Conservation (phyloP, 2,888 invertebrate genomes). For the Eupeodes latifasciatus region DNA sequence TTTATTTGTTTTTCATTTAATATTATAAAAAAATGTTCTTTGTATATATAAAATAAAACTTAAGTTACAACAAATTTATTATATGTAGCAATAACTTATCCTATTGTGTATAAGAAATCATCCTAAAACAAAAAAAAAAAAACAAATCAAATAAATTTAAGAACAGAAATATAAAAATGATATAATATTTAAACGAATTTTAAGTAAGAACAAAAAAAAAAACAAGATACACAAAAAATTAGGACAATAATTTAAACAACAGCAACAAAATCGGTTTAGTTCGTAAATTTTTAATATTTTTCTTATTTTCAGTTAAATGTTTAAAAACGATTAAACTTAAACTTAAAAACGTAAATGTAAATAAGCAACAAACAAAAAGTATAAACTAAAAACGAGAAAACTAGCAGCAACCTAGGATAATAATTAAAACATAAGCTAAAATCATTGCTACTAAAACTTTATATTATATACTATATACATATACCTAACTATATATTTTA, state of each 20-base stretch:
- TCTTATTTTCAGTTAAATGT: slow-evolving; percentile 5
- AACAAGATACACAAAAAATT: slow-evolving; percentile 12
- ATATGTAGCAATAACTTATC: slow-evolving; percentile 2
- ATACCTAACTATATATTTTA: slow-evolving; percentile 40
- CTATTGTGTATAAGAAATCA: slow-evolving; percentile 23
- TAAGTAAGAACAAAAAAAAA: neutral
- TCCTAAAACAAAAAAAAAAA: neutral
- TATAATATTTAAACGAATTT: neutral
- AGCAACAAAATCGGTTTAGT: slow-evolving; percentile 19
- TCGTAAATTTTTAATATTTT: neutral
- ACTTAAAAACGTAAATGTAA: neutral
- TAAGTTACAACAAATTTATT: too few relatives aligned
- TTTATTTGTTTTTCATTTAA: neutral
- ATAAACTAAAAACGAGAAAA: slow-evolving; percentile 14
- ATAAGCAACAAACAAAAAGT: slow-evolving; percentile 6
- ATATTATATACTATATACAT: slow-evolving; percentile 49
- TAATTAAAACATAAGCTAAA: slow-evolving; percentile 47
- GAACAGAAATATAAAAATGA: neutral
- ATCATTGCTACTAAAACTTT: slow-evolving; percentile 46
- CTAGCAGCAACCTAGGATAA: slow-evolving; percentile 67
- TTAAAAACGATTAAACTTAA: neutral
- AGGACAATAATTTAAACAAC: slow-evolving; percentile 63
- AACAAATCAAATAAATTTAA: slow-evolving; percentile 5
- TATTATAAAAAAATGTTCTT: neutral
- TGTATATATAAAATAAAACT: slow-evolving; percentile 6